A percentile compares a stretch with the other conserved stretches of the same genome.
These are phyloP conservation scores for Nyctereutes procyonoides DNA, from an alignment of 2,113 vertebrate genomes.

Conservation along the genomic window DNA sequence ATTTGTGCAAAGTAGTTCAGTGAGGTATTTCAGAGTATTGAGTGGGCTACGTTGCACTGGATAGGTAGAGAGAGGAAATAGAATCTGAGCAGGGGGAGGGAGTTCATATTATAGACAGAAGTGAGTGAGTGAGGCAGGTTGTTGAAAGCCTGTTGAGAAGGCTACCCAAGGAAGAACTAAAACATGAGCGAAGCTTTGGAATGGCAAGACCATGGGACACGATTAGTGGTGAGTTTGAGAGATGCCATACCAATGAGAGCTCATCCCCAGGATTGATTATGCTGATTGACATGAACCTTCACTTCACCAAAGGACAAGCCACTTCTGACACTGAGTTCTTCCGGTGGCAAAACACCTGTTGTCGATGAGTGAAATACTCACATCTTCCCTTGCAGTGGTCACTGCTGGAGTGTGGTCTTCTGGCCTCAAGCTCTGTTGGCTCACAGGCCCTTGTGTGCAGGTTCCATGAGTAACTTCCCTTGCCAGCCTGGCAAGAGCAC, in stretches of 20 bases:
- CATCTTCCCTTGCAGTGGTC: background rate
- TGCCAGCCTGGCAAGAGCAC: fast-evolving
- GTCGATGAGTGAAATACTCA: background rate
- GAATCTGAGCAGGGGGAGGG: background rate
- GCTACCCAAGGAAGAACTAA: background rate
- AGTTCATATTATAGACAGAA: fast-evolving
- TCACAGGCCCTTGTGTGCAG: fast-evolving
- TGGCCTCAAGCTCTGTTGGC: too few relatives aligned
- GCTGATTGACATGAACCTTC: fast-evolving
- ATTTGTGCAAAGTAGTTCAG: background rate
- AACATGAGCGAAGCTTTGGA: background rate
- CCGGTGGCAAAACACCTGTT: background rate
- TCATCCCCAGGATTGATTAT: background rate
- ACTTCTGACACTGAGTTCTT: background rate
- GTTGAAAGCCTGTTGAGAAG: background rate
- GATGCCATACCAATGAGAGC: background rate
- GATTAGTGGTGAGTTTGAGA: background rate
- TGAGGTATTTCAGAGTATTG: background rate
- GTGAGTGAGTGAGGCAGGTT: fast-evolving
- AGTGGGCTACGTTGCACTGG: fast-evolving
- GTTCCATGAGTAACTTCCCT: background rate
- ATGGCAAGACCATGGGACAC: fast-evolving
- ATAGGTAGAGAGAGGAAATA: background rate
- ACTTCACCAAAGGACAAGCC: background rate
- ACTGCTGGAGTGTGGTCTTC: too few relatives aligned